Conservation (phyloP, 2,888 invertebrate genomes). For the Lysandra bellargus region DNA sequence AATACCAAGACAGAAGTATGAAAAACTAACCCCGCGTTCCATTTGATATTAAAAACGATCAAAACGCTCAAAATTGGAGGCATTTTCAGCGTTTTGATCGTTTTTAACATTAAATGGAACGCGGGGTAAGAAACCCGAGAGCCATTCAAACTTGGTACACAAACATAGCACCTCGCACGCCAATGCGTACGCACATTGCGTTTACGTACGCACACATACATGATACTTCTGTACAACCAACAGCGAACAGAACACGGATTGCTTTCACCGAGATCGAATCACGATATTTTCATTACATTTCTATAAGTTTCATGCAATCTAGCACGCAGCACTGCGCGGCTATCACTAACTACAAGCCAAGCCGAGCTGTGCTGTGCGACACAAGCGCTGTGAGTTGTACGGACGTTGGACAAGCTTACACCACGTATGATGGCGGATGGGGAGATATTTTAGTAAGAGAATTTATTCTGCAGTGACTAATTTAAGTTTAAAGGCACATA, state of each 20-base stretch:
- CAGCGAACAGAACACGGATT: constrained; percentile 34
- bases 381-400: constrained; percentile 40
- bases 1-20: too few species aligned
- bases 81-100: too few species aligned
- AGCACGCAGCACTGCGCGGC: constrained; percentile 41
- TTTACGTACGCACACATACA: background rate
- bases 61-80: too few species aligned
- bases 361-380: constrained; percentile 53
- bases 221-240: constrained; percentile 33
- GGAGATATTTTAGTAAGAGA: too few species aligned
- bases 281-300: background rate
- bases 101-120: too few species aligned
- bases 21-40: too few species aligned
- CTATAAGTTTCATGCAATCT: constrained; percentile 10
- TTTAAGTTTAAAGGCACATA: too few species aligned
- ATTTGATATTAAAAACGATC: too few species aligned
- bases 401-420: background rate
- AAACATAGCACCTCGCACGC: background rate
- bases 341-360: constrained; percentile 44
- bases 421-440: background rate
- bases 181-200: background rate
- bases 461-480: too few species aligned
- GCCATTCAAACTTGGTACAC: background rate
- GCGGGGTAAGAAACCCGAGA: too few species aligned
- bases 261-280: background rate